Evolutionary conservation across 1,140 invertebrate species (phyloP).

Genomic region (Heliothis virescens): DNA sequence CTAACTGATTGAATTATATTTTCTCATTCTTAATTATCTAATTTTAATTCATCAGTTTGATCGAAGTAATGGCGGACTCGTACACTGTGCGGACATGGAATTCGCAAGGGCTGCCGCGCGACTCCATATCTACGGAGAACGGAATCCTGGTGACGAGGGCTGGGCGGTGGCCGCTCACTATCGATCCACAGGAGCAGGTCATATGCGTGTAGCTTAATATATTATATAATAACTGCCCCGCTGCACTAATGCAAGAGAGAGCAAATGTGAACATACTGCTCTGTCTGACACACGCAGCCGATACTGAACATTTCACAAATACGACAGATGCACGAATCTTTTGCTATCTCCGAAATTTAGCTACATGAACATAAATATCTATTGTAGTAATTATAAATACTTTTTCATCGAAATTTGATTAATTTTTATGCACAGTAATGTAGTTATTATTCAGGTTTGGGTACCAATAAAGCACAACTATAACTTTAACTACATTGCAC

Average conservation of each 20-base stretch:
- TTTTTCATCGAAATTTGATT: too few species aligned
- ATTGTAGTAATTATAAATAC: too few species aligned
- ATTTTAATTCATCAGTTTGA: constrained; percentile 86
- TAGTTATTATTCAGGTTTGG: too few species aligned
- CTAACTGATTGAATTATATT: too few species aligned
- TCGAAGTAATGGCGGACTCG: constrained; percentile 92
- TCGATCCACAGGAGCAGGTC: constrained; percentile 96
- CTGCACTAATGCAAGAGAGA: background rate
- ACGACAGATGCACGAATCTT: background rate
- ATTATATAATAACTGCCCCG: too few species aligned
- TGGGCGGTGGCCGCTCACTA: constrained; percentile 94
- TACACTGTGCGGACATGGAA: constrained; percentile 95
- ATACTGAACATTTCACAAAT: background rate
- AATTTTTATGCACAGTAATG: too few species aligned
- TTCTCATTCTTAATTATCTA: too few species aligned
- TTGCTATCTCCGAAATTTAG: background rate
- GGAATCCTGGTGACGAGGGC: constrained; percentile 94
- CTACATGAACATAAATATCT: too few species aligned
- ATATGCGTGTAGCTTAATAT: constrained; percentile 8
- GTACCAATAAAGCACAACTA: too few species aligned
- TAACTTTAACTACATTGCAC: too few species aligned
- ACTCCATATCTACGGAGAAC: constrained; percentile 95
- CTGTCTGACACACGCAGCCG: background rate
- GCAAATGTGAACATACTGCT: constrained; percentile 16
- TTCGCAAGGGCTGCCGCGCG: constrained; percentile 92